A percentile compares a stretch with the other conserved stretches of the same genome.
Conservation (phyloP, 1,140 invertebrate species). For the Pentalonia nigronervosa region DNA sequence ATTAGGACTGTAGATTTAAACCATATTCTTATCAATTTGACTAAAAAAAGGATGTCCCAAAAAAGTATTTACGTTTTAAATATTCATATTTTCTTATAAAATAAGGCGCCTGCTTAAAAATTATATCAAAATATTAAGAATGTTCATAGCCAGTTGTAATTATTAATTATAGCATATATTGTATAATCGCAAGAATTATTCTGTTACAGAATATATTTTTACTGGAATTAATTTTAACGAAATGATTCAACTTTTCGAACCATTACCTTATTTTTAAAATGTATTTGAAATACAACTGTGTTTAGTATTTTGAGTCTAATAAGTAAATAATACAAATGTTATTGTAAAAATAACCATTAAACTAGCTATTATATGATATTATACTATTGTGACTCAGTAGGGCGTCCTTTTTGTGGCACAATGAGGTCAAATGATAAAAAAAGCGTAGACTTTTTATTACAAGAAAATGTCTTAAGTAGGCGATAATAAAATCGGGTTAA, state of each 20-base stretch:
- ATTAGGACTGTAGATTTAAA: too few species aligned
- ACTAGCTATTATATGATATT: not conserved
- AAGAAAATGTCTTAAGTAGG: constrained; percentile 22
- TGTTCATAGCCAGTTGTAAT: too few species aligned
- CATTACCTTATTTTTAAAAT: not conserved
- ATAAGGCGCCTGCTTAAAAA: too few species aligned
- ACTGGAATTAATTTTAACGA: not conserved
- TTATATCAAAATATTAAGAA: too few species aligned
- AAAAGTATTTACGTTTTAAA: too few species aligned
- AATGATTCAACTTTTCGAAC: not conserved
- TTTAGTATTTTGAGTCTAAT: not conserved
- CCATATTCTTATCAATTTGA: too few species aligned
- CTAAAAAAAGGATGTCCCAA: too few species aligned
- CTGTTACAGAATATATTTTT: too few species aligned
- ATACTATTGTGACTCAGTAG: not conserved
- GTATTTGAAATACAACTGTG: not conserved
- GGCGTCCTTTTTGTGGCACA: not conserved
- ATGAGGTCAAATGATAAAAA: constrained; percentile 41
- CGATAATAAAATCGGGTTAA: constrained; percentile 53
- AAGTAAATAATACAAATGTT: not conserved
- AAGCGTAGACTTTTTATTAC: not conserved
- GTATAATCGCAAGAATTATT: too few species aligned
- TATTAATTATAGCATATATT: too few species aligned
- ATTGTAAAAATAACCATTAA: constrained; percentile 8
- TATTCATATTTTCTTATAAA: too few species aligned